A percentile compares a stretch with the other conserved stretches of the same genome.
phyloP scores from a whole-genome alignment of 2,797 vertebrate species.

The Gila robusta region DNA sequence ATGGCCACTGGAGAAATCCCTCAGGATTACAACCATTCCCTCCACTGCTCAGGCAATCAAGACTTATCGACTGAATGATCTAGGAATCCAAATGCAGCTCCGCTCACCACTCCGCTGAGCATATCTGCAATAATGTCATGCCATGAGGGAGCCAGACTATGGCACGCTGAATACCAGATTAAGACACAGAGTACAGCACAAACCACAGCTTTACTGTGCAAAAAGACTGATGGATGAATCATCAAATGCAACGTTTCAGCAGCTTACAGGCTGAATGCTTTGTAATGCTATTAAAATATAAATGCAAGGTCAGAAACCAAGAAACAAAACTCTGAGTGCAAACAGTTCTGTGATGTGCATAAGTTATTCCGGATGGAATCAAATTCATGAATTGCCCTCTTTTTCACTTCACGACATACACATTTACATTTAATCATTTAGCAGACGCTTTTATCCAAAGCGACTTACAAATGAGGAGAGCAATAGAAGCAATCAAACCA shows the following conservation, averaged over 20 bases:
- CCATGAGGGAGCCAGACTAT: conserved; percentile 53
- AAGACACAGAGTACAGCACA: conserved; percentile 32
- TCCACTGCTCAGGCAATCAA: conserved; percentile 55
- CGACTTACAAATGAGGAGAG: no score
- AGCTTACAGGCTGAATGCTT: background rate
- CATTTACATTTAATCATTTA: background rate
- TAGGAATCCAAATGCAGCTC: conserved; percentile 51
- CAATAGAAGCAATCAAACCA: no score
- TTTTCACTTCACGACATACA: background rate
- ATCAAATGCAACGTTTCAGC: background rate
- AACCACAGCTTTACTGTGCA: conserved; percentile 10
- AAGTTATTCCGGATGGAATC: background rate
- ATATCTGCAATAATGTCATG: conserved; percentile 59
- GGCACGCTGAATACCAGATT: conserved; percentile 41
- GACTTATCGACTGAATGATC: conserved; percentile 59
- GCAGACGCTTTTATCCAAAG: no score
- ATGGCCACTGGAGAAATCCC: conserved; percentile 48
- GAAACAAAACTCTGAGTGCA: background rate
- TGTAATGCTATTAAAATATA: background rate
- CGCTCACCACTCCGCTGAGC: conserved; percentile 44
- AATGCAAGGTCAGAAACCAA: conserved; percentile 1
- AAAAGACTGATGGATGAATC: conserved; percentile 21
- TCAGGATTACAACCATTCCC: conserved; percentile 53
- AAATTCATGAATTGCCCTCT: background rate
- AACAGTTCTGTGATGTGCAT: background rate